Evolutionary conservation across 2,113 vertebrate species (phyloP).

Genomic region (Zingel zingel): DNA sequence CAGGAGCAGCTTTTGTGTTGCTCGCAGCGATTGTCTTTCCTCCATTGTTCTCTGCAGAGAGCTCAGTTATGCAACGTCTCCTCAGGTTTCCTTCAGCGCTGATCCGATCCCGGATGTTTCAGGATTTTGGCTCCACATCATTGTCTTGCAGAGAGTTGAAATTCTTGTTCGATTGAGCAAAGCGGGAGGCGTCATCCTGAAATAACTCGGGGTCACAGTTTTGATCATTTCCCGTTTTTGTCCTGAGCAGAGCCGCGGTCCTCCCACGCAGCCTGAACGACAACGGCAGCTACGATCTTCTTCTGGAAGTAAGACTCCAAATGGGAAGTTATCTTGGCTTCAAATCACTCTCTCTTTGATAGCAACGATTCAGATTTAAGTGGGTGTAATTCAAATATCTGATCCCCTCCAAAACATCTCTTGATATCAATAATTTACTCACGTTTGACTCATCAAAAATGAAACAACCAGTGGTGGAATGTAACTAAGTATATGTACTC

Average conservation of each 20-base stretch:
- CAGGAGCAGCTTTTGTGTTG: slow-evolving; percentile 41
- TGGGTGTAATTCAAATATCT: background rate
- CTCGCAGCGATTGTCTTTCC: slow-evolving; percentile 37
- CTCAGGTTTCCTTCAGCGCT: slow-evolving; percentile 24
- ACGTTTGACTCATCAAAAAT: background rate
- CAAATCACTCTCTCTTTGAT: background rate
- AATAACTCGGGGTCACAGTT: slow-evolving; percentile 58
- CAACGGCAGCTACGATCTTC: slow-evolving; percentile 10
- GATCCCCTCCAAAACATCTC: too few relatives aligned
- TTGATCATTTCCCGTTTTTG: slow-evolving; percentile 64
- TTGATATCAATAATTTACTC: background rate
- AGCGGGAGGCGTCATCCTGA: slow-evolving; percentile 48
- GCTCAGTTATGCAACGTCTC: slow-evolving; percentile 50
- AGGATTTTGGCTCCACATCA: slow-evolving; percentile 6
- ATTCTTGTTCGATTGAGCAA: slow-evolving; percentile 4
- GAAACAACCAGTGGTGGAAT: too few relatives aligned
- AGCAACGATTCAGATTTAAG: background rate
- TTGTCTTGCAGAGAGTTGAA: slow-evolving; percentile 25
- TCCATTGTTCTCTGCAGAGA: slow-evolving; percentile 55
- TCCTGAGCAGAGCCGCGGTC: slow-evolving; percentile 47
- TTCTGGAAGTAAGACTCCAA: slow-evolving; percentile 18
- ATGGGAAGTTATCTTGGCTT: background rate
- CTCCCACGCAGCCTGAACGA: slow-evolving; percentile 53
- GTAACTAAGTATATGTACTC: too few relatives aligned
- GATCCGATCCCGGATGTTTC: slow-evolving; percentile 23